phyloP scores from a whole-genome alignment of 37 sponge, comb jelly and placozoan genomes.

The Diacarnus erythraeanus region DNA sequence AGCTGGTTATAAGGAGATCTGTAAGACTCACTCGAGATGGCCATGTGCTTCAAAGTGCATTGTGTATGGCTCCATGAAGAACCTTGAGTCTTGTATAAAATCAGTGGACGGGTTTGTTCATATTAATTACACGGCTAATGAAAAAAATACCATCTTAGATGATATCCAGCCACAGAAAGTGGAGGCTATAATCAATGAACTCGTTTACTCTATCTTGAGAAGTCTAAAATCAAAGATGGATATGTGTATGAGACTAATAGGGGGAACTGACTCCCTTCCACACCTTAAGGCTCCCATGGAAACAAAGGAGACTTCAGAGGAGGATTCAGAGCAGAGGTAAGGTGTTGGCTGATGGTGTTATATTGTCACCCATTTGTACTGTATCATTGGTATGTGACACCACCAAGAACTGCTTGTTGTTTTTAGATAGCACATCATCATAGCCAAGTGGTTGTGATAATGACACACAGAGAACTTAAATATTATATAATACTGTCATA shows the following conservation, averaged over 20 bases:
- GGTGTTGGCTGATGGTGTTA: too few relatives aligned
- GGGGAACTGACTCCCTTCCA: neutral
- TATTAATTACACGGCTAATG: constrained; percentile 14
- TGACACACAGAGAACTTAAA: too few relatives aligned
- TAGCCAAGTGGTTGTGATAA: too few relatives aligned
- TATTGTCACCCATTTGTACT: too few relatives aligned
- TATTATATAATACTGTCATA: too few relatives aligned
- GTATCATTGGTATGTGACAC: too few relatives aligned
- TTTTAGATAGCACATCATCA: too few relatives aligned
- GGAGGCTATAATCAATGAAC: neutral
- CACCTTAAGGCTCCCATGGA: neutral
- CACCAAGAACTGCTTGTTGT: too few relatives aligned
- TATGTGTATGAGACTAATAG: neutral
- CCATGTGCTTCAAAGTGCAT: constrained; percentile 38
- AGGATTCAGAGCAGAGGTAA: neutral
- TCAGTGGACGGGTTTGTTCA: constrained; percentile 3
- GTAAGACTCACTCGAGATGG: neutral
- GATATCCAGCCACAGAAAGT: neutral
- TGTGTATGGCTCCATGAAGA: constrained; percentile 32
- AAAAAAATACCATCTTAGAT: neutral
- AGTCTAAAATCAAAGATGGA: constrained; percentile 2
- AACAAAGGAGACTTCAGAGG: neutral
- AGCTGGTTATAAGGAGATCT: neutral
- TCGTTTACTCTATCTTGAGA: neutral
- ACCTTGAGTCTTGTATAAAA: constrained; percentile 14